These are phyloP conservation scores for Octonoba sinensis DNA, from an alignment of 2,888 invertebrate genomes.

Conservation along the genomic window DNA sequence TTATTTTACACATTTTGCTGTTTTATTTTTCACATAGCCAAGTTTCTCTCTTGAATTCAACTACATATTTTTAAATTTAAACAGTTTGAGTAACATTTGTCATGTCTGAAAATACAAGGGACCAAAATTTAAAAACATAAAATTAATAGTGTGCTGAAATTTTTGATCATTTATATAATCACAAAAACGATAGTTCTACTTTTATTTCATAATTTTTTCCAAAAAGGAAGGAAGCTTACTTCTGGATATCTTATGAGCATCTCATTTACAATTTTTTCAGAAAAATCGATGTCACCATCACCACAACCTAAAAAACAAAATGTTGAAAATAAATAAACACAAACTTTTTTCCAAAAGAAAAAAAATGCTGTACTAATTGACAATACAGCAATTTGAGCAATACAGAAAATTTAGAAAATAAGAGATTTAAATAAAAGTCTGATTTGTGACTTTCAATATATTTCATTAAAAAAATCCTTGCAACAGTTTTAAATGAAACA, in stretches of 20 bases:
- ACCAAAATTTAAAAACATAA: too few relatives aligned
- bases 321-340: neutral
- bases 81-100: neutral
- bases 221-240: slow-evolving; percentile 70
- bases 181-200: neutral
- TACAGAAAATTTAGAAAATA: neutral
- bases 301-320: slow-evolving; percentile 69
- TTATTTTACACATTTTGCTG: too few relatives aligned
- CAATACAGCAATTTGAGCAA: neutral
- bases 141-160: too few relatives aligned
- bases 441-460: too few relatives aligned
- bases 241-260: slow-evolving; percentile 78
- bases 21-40: too few relatives aligned
- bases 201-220: too few relatives aligned
- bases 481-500: too few relatives aligned
- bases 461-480: too few relatives aligned
- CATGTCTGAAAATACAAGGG: too few relatives aligned
- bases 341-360: neutral
- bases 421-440: too few relatives aligned
- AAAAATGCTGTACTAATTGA: neutral
- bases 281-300: slow-evolving; percentile 83
- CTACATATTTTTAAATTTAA: neutral
- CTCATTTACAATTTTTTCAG: slow-evolving; percentile 79
- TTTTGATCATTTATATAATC: too few relatives aligned
- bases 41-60: too few relatives aligned